A percentile compares a stretch with the other conserved stretches of the same genome.
Conservation (phyloP, 2,888 invertebrate species). For the Stenodema calcarata region DNA sequence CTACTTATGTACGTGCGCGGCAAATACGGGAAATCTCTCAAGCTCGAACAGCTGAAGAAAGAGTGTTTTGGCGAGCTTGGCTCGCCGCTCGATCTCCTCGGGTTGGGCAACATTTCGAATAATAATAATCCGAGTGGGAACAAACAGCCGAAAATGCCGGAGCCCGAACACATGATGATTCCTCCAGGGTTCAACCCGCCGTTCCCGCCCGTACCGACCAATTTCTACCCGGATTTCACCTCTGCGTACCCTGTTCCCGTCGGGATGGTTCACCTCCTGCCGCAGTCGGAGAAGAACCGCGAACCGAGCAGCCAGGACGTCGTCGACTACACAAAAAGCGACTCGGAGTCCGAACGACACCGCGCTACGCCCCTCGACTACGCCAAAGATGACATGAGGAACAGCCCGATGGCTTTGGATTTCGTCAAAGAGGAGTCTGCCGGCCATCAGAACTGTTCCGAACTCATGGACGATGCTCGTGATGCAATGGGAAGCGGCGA, state of each 20-base stretch:
- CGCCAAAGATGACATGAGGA: constrained; percentile 56
- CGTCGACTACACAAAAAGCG: constrained; percentile 49
- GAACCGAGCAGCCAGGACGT: constrained; percentile 60
- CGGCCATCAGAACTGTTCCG: constrained; percentile 56
- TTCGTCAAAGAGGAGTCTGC: constrained; percentile 56
- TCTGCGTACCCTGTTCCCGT: constrained; percentile 83
- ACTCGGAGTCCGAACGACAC: constrained; percentile 54
- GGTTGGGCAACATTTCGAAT: constrained; percentile 67
- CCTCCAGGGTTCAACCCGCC: constrained; percentile 76
- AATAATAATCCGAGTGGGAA: constrained; percentile 60
- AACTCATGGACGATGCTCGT: constrained; percentile 40
- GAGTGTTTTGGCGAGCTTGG: constrained; percentile 83
- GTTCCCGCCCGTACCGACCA: constrained; percentile 66
- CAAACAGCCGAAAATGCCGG: constrained; percentile 56
- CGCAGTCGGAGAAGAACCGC: constrained; percentile 77
- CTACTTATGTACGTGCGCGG: constrained; percentile 90
- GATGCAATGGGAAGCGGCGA: constrained; percentile 57
- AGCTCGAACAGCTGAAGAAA: constrained; percentile 84
- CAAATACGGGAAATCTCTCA: constrained; percentile 90
- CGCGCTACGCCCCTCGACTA: constrained; percentile 56
- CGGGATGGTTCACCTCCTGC: constrained; percentile 83
- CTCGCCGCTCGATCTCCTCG: constrained; percentile 70
- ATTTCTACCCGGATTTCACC: constrained; percentile 82
- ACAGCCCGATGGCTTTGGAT: constrained; percentile 56
- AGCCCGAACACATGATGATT: constrained; percentile 64